Base-by-base conservation (phyloP, 1,140 invertebrate genomes). In the Drosophila pandora region DNA sequence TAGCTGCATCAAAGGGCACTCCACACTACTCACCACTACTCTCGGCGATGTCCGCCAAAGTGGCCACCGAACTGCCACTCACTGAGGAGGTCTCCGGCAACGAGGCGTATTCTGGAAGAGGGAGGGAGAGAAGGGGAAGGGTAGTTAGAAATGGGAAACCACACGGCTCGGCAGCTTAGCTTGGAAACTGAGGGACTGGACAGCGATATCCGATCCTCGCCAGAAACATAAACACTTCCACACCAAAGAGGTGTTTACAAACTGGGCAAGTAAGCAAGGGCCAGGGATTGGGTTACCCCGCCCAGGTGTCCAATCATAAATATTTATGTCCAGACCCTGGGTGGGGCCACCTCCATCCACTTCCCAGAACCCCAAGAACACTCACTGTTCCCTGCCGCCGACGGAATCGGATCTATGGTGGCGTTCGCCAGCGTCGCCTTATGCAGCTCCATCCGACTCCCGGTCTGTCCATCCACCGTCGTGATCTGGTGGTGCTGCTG, bases 351-450 rank as follows among this genome's bases (percentile, higher is more conserved):
- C 17, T 17, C 17, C 17, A 17, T 17, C 17, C 25, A 28, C 25
- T 28, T 28, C 25, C 5, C 0, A 2, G 25, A 28, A 28, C 25
- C 25, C 25, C 7, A 43, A 21, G 2, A 8, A 6, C 8, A 47
- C 56, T 58, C 23, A 64, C 84, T 87, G 41, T 22, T 67, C 23
- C 48, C 0, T 30, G n/a, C 45, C 13, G 21, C 0, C 22, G 60
- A n/a, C 2, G 67, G 62, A 5, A 67, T 13, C 32, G 79, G 71
- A 45, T 84, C 80, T 52, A 70, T 84, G 41, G 81, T 91, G 49
- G 90, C 72, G 37, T 87, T 88, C 3, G 90, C 90, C 39, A 91
- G 61, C 45, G 80, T 91, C 17, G 90, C 90, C 64, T 91, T 91
- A 64, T 91, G 83, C 43, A 91, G 54, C 48, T 91, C 90, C 90